A percentile compares a stretch with the other conserved stretches of the same genome.
Evolutionary conservation across 2,888 invertebrate genomes (phyloP).

Genomic region (Idaea dimidiata): DNA sequence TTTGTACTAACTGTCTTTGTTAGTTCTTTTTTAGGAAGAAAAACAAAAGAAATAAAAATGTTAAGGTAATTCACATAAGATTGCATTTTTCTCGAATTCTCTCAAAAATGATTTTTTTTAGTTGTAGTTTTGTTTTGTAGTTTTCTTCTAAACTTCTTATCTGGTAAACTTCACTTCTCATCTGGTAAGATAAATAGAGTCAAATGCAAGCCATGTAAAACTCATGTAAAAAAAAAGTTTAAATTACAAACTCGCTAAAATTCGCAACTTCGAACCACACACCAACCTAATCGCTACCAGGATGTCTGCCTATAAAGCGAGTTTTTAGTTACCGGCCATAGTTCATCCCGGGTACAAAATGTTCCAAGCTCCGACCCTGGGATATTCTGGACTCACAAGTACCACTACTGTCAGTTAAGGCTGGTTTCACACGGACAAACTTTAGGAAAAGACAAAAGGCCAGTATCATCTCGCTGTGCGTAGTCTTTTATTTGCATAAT

Average conservation of each 20-base stretch:
- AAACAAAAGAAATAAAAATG: too few species aligned
- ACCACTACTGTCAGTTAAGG: slow-evolving; percentile 14
- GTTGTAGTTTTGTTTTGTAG: too few species aligned
- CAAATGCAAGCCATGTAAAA: too few species aligned
- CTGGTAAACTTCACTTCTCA: too few species aligned
- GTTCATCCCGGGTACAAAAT: slow-evolving; percentile 19
- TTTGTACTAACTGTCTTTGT: slow-evolving; percentile 9
- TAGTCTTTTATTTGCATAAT: not conserved
- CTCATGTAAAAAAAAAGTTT: not conserved
- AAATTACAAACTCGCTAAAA: slow-evolving; percentile 6
- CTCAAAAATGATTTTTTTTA: too few species aligned
- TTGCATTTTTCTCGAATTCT: too few species aligned
- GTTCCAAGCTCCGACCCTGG: slow-evolving; percentile 17
- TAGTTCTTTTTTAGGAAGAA: too few species aligned
- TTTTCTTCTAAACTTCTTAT: too few species aligned
- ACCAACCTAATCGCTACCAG: slow-evolving; percentile 37
- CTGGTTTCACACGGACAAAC: not conserved
- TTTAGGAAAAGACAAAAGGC: not conserved
- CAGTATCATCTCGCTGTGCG: not conserved
- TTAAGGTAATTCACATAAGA: too few species aligned
- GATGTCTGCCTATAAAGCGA: slow-evolving; percentile 46
- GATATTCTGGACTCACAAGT: slow-evolving; percentile 15
- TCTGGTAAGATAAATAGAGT: too few species aligned
- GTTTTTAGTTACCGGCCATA: slow-evolving; percentile 55
- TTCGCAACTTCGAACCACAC: slow-evolving; percentile 24